Conservation (phyloP, 1,140 invertebrate species). For the Epicauta chinensis region DNA sequence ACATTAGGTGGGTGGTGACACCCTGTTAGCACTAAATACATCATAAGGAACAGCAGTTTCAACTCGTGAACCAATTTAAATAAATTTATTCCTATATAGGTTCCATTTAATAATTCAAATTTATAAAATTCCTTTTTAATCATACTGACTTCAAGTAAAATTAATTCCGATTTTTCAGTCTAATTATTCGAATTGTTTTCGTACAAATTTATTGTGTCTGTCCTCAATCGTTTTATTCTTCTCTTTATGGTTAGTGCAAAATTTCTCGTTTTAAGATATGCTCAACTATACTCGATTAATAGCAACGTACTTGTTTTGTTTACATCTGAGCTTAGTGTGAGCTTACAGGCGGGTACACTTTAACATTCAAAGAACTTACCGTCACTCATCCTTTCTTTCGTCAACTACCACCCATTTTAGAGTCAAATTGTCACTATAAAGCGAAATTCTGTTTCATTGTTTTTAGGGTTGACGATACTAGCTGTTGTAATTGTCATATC, state of each 20-base stretch:
- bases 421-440: constrained; percentile 17
- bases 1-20: constrained; percentile 15
- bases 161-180: too few relatives aligned
- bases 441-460: constrained; percentile 19
- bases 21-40: constrained; percentile 17
- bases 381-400: constrained; percentile 1
- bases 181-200: background rate
- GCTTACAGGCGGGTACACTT: constrained; percentile 11
- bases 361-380: constrained; percentile 5
- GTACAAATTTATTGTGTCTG: constrained; percentile 2
- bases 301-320: constrained; percentile 17
- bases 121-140: too few relatives aligned
- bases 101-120: too few relatives aligned
- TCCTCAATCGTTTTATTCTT: constrained; percentile 10
- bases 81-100: too few relatives aligned
- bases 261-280: constrained; percentile 14
- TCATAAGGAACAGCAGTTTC: constrained; percentile 13
- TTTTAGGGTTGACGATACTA: constrained; percentile 13
- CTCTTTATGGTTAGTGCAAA: constrained; percentile 10
- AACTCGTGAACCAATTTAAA: background rate
- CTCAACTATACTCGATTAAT: constrained; percentile 14
- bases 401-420: constrained; percentile 4
- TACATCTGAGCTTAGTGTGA: constrained; percentile 15
- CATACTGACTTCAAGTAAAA: too few relatives aligned
- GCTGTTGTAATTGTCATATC: background rate